phyloP scores from a whole-genome alignment of 2,797 vertebrate genomes.

The Pteropus rufus region DNA sequence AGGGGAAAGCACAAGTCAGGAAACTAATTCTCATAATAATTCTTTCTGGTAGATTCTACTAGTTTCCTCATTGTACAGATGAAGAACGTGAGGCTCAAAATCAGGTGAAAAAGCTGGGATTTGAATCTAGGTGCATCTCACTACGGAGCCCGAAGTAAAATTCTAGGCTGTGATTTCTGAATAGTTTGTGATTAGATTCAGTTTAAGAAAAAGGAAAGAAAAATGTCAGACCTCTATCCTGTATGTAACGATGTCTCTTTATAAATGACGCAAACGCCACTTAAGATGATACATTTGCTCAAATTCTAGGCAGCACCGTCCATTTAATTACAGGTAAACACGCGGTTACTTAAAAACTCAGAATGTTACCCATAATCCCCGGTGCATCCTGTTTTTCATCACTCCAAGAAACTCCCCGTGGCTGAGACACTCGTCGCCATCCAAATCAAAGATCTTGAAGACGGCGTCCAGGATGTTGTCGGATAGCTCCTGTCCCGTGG shows the following conservation, averaged over 20 bases:
- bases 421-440: conserved; percentile 96
- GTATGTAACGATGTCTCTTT: background rate
- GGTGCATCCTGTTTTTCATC: conserved; percentile 92
- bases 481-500: conserved; percentile 94
- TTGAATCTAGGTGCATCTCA: background rate
- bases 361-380: conserved; percentile 93
- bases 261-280: background rate
- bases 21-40: background rate
- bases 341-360: background rate
- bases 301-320: background rate
- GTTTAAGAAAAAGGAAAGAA: background rate
- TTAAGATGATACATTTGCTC: background rate
- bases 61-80: conserved; percentile 2
- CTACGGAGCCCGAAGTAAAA: background rate
- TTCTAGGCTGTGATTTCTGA: background rate
- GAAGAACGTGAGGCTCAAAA: background rate
- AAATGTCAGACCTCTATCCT: background rate
- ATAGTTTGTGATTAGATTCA: conserved; percentile 11
- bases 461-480: conserved; percentile 95
- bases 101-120: background rate
- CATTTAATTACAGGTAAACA: background rate
- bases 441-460: conserved; percentile 97
- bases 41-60: background rate
- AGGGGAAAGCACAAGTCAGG: background rate
- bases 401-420: conserved; percentile 94